Conservation (phyloP, 2,113 vertebrate species). For the Pardalotus punctatus region DNA sequence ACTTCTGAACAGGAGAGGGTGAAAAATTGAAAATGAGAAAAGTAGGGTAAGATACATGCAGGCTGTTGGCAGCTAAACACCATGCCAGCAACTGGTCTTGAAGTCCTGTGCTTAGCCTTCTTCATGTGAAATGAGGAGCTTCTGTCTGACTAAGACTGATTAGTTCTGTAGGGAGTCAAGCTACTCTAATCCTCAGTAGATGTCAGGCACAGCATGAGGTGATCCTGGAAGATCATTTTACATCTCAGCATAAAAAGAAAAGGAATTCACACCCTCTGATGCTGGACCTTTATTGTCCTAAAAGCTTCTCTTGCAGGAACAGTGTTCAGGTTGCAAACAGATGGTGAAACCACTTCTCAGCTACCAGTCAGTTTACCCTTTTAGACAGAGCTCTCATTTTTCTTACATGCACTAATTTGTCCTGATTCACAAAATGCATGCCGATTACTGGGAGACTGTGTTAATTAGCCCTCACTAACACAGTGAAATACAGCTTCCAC, state of each 20-base stretch:
- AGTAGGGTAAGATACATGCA: neutral
- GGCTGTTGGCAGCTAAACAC: accelerated
- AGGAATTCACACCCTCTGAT: neutral
- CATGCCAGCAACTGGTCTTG: neutral
- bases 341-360: neutral
- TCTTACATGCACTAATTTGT: neutral
- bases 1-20: neutral
- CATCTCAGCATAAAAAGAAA: neutral
- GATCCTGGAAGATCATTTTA: neutral
- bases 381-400: neutral
- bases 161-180: neutral
- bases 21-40: neutral
- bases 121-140: neutral
- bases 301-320: neutral
- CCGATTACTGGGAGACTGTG: neutral
- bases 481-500: neutral
- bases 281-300: neutral
- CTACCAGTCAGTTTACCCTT: neutral
- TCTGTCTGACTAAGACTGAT: neutral
- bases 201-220: accelerated
- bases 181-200: neutral
- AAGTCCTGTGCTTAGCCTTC: neutral
- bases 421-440: neutral
- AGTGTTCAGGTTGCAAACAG: neutral
- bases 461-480: neutral